phyloP scores from a whole-genome alignment of 1,140 invertebrate genomes.

The Nilaparvata lugens region DNA sequence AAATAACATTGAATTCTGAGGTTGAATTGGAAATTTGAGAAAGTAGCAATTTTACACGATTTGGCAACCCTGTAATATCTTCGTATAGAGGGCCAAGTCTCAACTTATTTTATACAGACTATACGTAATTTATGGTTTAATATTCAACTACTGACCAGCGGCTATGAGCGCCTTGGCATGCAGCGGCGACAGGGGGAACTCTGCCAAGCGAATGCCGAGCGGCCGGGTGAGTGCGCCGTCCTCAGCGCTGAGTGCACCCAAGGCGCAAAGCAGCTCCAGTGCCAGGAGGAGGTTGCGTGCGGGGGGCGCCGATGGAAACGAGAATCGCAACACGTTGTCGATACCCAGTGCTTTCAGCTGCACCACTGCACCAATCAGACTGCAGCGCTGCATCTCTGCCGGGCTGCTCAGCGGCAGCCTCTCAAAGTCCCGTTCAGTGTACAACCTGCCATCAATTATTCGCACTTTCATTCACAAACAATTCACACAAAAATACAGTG shows the following conservation, averaged over 20 bases:
- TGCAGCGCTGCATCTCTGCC: slow-evolving; percentile 89
- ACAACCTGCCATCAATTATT: too few species aligned
- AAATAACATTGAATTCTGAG: too few species aligned
- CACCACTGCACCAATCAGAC: slow-evolving; percentile 75
- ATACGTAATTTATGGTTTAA: too few species aligned
- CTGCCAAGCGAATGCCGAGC: slow-evolving; percentile 79
- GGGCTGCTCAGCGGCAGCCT: slow-evolving; percentile 60
- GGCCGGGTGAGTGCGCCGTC: slow-evolving; percentile 70
- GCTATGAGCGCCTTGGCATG: slow-evolving; percentile 78
- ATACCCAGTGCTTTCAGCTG: slow-evolving; percentile 94
- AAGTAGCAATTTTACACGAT: too few species aligned
- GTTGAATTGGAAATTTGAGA: too few species aligned
- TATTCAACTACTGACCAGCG: slow-evolving; percentile 55
- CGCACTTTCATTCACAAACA: too few species aligned
- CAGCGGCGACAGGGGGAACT: slow-evolving; percentile 82
- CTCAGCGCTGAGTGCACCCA: slow-evolving; percentile 67
- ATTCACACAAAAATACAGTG: too few species aligned
- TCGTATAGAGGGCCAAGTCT: too few species aligned
- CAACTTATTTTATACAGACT: too few species aligned
- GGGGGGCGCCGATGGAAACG: slow-evolving; percentile 81
- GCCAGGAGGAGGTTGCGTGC: slow-evolving; percentile 77
- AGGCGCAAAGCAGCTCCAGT: slow-evolving; percentile 80
- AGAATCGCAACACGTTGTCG: slow-evolving; percentile 75
- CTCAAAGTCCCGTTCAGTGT: slow-evolving; percentile 67
- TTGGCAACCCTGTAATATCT: too few species aligned